Evolutionary conservation across 2,888 invertebrate genomes (phyloP), one percentile per base, ranked within the genome.

Genomic region (Biston betularia): DNA sequence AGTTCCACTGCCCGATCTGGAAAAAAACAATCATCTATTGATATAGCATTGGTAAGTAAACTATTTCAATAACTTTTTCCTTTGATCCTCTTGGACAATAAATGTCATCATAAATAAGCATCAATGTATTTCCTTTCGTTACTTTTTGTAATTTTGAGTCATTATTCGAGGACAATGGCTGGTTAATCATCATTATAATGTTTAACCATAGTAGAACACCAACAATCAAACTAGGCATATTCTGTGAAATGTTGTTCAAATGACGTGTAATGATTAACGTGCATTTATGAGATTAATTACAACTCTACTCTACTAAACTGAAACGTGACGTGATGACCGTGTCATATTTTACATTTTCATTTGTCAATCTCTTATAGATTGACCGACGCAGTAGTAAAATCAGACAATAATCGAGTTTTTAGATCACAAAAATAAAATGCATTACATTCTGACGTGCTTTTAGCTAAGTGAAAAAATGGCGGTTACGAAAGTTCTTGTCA

Each of bases 251-350:
- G 15, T 55, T 40, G 55, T 55, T 7, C 49, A 48, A 60, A 66
- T 66, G 66, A 57, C 61, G 52, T 56, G 46, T 46, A 44, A 60
- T 67, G 59, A 67, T 67, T 67, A 62, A 50, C 58, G 48, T 38
- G 52, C 57, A 38, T 40, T 48, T 34, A 24, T 10, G 45, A 67
- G 63, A 63, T 52, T 64, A 68, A 68, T 68, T 64, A n/a, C n/a
- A n/a, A n/a, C n/a, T n/a, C n/a, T n/a, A 68, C 50, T 24, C 40
- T 10, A 5, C 14, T 42, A 9, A 34, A 49, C 14, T 12, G 48
- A 45, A 52, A 45, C 35, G 38, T 33, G 53, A n/a, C 53, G 11
- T 10, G 42, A n/a, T 40, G n/a, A 50, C 34, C 12, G 34, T 34
- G 34, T 7, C 12, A 15, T 12, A 8, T 24, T 24, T 24, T 50